A percentile compares a stretch with the other conserved stretches of the same genome.
Evolutionary conservation across 2,113 vertebrate species (phyloP).

Genomic region (Spea bombifrons): DNA sequence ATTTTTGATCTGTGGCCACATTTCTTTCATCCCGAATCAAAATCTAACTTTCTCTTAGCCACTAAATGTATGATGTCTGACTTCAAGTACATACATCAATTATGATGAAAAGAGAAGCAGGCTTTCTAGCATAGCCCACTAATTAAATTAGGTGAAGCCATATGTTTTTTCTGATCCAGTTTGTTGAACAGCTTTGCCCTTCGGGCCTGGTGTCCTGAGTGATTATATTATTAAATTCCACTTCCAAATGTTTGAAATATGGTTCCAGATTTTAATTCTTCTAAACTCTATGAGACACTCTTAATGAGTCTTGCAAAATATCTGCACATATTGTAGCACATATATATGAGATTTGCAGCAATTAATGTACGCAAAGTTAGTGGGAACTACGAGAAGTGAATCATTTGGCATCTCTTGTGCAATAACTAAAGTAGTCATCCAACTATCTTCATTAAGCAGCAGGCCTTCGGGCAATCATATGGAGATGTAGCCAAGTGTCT

Average conservation of each 20-base stretch:
- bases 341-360: neutral
- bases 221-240: slow-evolving; percentile 12
- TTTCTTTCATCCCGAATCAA: neutral
- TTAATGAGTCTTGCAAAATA: neutral
- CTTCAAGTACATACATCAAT: slow-evolving; percentile 18
- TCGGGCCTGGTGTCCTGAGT: slow-evolving; percentile 7
- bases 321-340: neutral
- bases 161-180: slow-evolving; percentile 29
- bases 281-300: neutral
- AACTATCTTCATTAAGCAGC: neutral
- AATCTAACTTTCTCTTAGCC: slow-evolving; percentile 8
- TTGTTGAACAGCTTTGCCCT: slow-evolving; percentile 29
- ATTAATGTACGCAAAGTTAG: neutral
- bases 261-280: neutral
- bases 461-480: neutral
- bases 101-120: slow-evolving; percentile 14
- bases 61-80: slow-evolving; percentile 15
- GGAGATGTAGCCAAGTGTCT: neutral
- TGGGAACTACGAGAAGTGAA: neutral
- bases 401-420: neutral
- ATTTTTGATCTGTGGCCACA: neutral
- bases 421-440: neutral
- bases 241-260: slow-evolving; percentile 11
- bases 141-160: slow-evolving; percentile 33
- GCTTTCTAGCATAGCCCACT: slow-evolving; percentile 5